These are phyloP conservation scores for Actinostola sp. DNA, from an alignment of 92 coral and sea anemone genomes.

Conservation along the genomic window DNA sequence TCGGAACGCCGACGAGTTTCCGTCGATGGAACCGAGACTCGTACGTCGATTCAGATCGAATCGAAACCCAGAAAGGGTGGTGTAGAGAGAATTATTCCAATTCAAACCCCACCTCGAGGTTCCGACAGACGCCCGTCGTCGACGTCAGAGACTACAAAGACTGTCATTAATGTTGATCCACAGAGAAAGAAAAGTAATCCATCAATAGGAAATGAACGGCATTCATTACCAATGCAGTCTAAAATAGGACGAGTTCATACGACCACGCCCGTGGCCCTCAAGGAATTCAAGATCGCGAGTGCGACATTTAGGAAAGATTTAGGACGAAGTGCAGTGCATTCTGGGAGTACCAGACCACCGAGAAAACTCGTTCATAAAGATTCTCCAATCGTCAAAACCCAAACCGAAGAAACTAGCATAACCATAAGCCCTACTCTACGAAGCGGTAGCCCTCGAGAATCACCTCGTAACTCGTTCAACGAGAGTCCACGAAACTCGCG, in stretches of 20 bases:
- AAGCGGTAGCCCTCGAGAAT: conserved; percentile 29
- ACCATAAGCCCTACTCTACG: conserved; percentile 37
- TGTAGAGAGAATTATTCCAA: background rate
- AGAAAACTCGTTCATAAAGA: conserved; percentile 20
- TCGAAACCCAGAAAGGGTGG: conserved; percentile 7
- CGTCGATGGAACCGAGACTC: conserved; percentile 11
- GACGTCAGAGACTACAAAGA: conserved; percentile 27
- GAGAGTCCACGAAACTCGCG: conserved; percentile 58
- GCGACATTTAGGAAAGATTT: conserved; percentile 33
- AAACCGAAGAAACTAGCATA: conserved; percentile 23
- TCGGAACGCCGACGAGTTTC: conserved; percentile 27
- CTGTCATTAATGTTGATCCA: conserved; percentile 21
- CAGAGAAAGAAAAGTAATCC: conserved; percentile 7
- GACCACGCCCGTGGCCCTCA: conserved; percentile 76
- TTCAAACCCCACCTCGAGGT: background rate
- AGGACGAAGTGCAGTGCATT: background rate
- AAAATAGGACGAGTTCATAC: conserved; percentile 68
- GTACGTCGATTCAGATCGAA: conserved; percentile 33
- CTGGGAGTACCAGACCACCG: background rate
- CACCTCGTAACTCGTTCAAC: conserved; percentile 24
- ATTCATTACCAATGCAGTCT: conserved; percentile 5
- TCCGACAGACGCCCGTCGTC: conserved; percentile 32
- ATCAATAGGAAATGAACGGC: conserved; percentile 13
- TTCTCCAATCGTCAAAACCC: conserved; percentile 28
- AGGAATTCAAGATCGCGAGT: conserved; percentile 56